These are phyloP conservation scores for Lutraria rhynchaena DNA, from an alignment of 1,140 invertebrate genomes.

Conservation along the genomic window DNA sequence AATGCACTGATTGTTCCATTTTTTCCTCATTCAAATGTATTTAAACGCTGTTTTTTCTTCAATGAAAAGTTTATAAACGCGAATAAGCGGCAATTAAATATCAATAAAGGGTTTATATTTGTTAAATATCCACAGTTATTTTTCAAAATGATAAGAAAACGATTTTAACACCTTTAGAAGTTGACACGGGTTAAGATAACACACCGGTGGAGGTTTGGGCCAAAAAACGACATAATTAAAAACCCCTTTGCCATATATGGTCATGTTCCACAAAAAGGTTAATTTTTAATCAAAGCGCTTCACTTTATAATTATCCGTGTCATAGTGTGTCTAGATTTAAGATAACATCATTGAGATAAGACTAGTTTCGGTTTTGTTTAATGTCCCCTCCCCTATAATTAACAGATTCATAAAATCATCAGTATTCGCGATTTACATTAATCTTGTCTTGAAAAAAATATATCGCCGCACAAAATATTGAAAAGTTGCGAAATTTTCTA, in stretches of 20 bases:
- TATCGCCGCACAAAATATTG: too few species aligned
- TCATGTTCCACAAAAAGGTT: constrained; percentile 1
- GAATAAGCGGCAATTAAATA: constrained; percentile 42
- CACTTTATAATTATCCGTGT: constrained; percentile 14
- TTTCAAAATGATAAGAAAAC: constrained; percentile 7
- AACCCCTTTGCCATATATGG: neutral
- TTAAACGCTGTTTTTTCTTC: too few species aligned
- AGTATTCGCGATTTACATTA: neutral
- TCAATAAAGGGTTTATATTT: constrained; percentile 43
- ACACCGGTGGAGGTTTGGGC: constrained; percentile 36
- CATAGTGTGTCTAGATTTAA: neutral
- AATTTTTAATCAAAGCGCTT: constrained; percentile 32
- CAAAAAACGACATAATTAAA: constrained; percentile 28
- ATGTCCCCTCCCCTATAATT: constrained; percentile 5
- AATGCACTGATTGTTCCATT: too few species aligned
- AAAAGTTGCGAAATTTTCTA: too few species aligned
- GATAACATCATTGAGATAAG: constrained; percentile 11
- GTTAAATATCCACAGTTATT: constrained; percentile 13
- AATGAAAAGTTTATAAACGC: constrained; percentile 35
- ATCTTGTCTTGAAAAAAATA: neutral
- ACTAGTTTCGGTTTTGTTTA: neutral
- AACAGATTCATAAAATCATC: neutral
- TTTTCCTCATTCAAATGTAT: too few species aligned
- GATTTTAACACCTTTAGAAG: constrained; percentile 12
- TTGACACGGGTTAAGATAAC: constrained; percentile 44